phyloP scores from a whole-genome alignment of 1,140 invertebrate genomes.

The Elymnias hypermnestra region DNA sequence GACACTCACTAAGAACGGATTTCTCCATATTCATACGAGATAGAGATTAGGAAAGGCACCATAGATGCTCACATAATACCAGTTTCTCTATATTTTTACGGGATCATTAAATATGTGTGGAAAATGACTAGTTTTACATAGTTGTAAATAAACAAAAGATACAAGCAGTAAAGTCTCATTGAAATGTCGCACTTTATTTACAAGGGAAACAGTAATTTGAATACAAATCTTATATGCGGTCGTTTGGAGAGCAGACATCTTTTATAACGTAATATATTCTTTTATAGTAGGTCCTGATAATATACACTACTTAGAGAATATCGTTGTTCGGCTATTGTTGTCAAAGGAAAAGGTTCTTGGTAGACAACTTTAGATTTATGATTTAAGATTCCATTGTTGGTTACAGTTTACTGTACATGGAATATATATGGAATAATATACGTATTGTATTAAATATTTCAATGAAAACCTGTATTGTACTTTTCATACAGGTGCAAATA shows the following conservation, averaged over 20 bases:
- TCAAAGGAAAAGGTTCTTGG: not conserved
- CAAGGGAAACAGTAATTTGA: not conserved
- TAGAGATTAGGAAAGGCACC: no score
- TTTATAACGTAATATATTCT: constrained; percentile 6
- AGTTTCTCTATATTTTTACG: no score
- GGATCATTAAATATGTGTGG: no score
- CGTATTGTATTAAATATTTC: not conserved
- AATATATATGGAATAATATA: not conserved
- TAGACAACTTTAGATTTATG: not conserved
- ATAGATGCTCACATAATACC: no score
- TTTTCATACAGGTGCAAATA: no score
- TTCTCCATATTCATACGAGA: no score
- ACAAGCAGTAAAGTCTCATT: no score
- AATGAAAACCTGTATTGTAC: no score
- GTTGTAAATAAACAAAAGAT: no score
- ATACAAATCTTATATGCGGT: constrained; percentile 2
- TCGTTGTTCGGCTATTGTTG: not conserved
- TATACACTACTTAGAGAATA: not conserved
- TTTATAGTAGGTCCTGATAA: constrained; percentile 1
- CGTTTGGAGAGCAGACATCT: constrained; percentile 5
- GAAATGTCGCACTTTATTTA: not conserved
- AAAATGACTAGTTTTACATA: no score
- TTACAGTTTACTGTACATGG: not conserved
- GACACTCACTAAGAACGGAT: no score
- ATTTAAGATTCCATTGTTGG: not conserved